A percentile compares a stretch with the other conserved stretches of the same genome.
Conservation (phyloP, 2,113 vertebrate genomes). For the Psilopsiagon aurifrons region DNA sequence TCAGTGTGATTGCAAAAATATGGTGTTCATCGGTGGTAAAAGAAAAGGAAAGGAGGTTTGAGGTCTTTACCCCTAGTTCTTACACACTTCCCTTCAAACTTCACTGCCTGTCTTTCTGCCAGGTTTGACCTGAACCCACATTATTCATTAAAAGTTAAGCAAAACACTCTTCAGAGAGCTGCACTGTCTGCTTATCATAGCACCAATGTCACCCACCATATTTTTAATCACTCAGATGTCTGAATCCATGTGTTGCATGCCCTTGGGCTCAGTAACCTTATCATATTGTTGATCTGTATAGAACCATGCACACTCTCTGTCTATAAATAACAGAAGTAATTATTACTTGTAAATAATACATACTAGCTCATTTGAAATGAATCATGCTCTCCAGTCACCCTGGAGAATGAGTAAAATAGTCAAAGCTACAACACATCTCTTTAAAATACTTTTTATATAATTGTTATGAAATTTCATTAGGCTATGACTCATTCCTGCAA, state of each 20-base stretch:
- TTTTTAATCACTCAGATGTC: constrained; percentile 38
- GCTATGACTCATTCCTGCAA: constrained; percentile 70
- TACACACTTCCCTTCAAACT: neutral
- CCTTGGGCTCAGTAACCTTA: constrained; percentile 5
- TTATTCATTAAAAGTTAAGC: neutral
- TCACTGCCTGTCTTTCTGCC: neutral
- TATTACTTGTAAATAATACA: constrained; percentile 59
- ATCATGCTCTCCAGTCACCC: constrained; percentile 24
- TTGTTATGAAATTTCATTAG: constrained; percentile 68
- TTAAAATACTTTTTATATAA: constrained; percentile 55
- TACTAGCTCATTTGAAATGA: constrained; percentile 33
- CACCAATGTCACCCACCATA: neutral
- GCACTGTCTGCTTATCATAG: neutral
- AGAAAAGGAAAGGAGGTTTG: neutral
- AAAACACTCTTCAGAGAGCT: constrained; percentile 19
- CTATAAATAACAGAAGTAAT: constrained; percentile 47
- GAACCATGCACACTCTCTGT: neutral
- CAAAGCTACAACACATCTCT: constrained; percentile 45
- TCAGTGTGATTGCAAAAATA: neutral
- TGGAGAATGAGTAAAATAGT: constrained; percentile 23
- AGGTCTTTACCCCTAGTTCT: neutral
- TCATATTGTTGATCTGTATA: neutral
- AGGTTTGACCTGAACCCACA: neutral
- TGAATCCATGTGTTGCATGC: neutral
- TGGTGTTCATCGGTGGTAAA: neutral